Evolutionary conservation across 64 coral and sea anemone species (phyloP).

Genomic region (Montipora cactus): DNA sequence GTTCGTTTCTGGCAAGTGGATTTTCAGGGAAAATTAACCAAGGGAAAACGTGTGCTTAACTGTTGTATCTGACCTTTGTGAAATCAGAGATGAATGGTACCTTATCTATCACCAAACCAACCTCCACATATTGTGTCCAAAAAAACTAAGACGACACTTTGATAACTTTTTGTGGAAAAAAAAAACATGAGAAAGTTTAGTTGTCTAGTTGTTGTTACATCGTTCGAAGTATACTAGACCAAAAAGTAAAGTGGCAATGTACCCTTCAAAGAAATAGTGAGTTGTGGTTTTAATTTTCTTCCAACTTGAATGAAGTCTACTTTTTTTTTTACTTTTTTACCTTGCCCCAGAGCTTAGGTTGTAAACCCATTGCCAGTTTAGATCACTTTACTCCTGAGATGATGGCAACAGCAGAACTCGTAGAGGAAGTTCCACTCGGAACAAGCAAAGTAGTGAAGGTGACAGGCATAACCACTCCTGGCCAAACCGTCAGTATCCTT

Average conservation of each 20-base stretch:
- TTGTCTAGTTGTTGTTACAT: too few species aligned
- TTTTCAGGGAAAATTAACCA: background rate
- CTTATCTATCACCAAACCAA: too few species aligned
- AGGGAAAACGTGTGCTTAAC: background rate
- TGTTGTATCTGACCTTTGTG: too few species aligned
- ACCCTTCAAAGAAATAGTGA: background rate
- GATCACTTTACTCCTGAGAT: conserved; percentile 99
- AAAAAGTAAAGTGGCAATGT: too few species aligned
- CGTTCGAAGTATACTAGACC: too few species aligned
- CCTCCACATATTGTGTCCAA: too few species aligned
- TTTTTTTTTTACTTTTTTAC: background rate
- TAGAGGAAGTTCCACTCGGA: conserved; percentile 89
- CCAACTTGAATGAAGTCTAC: background rate
- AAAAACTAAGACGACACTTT: too few species aligned
- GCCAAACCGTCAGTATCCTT: conserved; percentile 95
- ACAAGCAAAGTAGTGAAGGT: conserved; percentile 99
- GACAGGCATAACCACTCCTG: conserved; percentile 89
- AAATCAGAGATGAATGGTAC: too few species aligned
- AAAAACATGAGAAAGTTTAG: too few species aligned
- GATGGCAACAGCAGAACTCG: conserved; percentile 92
- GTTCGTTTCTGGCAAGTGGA: background rate
- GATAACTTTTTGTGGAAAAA: too few species aligned
- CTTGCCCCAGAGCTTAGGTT: conserved; percentile 87
- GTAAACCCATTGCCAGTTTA: conserved; percentile 96
- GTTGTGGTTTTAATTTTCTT: background rate